Evolutionary conservation across 2,113 vertebrate species (phyloP), one percentile per base, ranked within the genome.

Genomic region (Cichladusa arquata): DNA sequence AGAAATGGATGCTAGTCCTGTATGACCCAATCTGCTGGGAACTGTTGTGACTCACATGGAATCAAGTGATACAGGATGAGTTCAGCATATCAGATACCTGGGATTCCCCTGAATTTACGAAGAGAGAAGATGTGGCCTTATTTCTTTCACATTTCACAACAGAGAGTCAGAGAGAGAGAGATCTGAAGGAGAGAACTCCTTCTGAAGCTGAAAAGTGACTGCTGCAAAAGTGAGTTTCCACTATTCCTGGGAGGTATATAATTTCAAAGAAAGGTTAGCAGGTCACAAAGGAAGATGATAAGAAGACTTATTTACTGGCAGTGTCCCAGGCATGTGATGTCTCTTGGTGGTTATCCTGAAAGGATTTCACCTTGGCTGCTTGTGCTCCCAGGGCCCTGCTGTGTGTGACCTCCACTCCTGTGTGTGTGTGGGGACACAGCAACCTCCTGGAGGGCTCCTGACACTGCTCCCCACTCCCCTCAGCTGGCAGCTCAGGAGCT

Each of bases 61-160:
- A 45, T 45, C 57, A 81, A 74, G 91, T 57, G 64, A 44, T 18
- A 81, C 0, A 3, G 60, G 73, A 83, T 18, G 31, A 81, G 50
- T 83, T 86, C 42, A 91, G 56, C 80, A 45, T 26, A 60, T 36
- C 31, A 40, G n/a, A 31, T 78, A 47, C 53, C 76, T n/a, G 79
- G 54, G 82, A 83, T 90, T 88, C 56, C 91, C 88, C 45, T 65
- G 44, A 40, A 86, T 93, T 94, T 92, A 93, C 6, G 8, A 83
- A 74, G 74, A 36, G 85, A 91, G 81, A 85, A 77, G 87, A 81
- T 6, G 3, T 54, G 54, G 38, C 9, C 82, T 67, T 36, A 54
- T 88, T 94, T 83, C 60, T 83, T 90, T 78, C 5, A 4, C 47
- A 20, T 95, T 87, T 79, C 73, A 82, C 57, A 87, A 48, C 2